Evolutionary conservation across 2,113 vertebrate species (phyloP), one percentile per base, ranked within the genome.

Genomic region (Alligator mississippiensis): DNA sequence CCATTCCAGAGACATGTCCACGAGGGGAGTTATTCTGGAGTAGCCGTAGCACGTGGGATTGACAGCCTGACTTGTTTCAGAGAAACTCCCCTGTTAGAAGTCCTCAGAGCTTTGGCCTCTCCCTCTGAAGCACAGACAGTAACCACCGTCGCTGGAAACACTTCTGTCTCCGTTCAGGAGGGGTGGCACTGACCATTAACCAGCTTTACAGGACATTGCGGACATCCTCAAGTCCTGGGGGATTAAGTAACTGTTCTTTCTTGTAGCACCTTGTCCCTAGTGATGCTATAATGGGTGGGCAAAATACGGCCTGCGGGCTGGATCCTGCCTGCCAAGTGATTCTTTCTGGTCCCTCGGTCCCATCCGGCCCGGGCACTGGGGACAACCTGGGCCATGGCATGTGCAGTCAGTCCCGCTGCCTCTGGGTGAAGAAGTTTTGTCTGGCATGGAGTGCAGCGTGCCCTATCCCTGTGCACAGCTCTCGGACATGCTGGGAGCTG

Each of bases 181-280:
- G 38, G 1, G 2, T 30, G 4, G 3, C 22, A 58, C 18, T 38
- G 75, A 27, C 24, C 34, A 27, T 70, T 63, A 55, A 30, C 81
- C 14, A 3, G 1, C 66, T 76, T 64, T 34, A 22, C 2, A 60
- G 70, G 60, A 11, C 57, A 89, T 25, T 89, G 57, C 54, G 14
- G n/a, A 11, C 7, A 0, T 0, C 85, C 84, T 80, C 15, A 27
- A 58, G 58, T 11, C n/a, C 34, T 13, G 14, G 2, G 2, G 24
- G 2, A 12, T 3, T 63, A 64, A 68, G 4, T 0, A 1, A 27
- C 38, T 18, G 25, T 8, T 5, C 47, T 14, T 17, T 28, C 27
- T 6, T 17, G 55, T 47, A 74, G 47, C 34, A 24, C 19, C 11
- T 21, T 72, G 68, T 72, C 68, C 18, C 47, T 47, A 47, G 47